Conservation (phyloP, 2,113 vertebrate genomes). For the Gyps fulvus region DNA sequence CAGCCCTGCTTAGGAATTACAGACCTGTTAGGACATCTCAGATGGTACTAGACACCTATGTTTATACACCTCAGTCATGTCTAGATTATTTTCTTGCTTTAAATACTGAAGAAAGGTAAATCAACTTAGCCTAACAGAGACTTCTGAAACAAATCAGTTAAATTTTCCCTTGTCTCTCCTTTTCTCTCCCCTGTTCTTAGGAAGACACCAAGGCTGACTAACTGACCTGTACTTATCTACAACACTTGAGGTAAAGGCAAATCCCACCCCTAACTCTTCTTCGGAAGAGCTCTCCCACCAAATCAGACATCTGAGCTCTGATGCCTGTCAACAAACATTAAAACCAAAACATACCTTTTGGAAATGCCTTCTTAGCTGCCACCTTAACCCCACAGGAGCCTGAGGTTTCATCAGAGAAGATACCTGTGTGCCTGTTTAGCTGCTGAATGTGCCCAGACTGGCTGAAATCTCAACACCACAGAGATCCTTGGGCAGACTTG, state of each 20-base stretch:
- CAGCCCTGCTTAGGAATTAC: background rate
- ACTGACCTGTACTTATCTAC: background rate
- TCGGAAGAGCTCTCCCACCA: background rate
- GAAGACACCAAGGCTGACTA: background rate
- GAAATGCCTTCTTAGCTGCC: background rate
- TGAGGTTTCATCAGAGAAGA: background rate
- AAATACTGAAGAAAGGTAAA: background rate
- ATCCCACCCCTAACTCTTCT: background rate
- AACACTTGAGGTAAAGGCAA: background rate
- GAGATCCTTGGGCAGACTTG: background rate
- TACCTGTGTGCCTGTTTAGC: background rate
- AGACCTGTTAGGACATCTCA: background rate
- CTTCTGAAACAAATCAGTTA: background rate
- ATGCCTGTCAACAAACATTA: background rate
- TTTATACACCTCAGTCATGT: background rate
- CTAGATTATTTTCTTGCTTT: background rate
- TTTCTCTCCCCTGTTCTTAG: background rate
- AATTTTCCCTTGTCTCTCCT: background rate
- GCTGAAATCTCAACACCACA: background rate
- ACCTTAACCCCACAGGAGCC: background rate
- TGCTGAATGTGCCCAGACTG: background rate
- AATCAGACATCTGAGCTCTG: background rate
- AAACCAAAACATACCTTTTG: background rate
- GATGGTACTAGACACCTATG: background rate
- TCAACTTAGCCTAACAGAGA: background rate